A percentile compares a stretch with the other conserved stretches of the same genome.
These are phyloP conservation scores for Heteropelma amictum DNA, from an alignment of 2,888 invertebrate genomes.

Conservation along the genomic window DNA sequence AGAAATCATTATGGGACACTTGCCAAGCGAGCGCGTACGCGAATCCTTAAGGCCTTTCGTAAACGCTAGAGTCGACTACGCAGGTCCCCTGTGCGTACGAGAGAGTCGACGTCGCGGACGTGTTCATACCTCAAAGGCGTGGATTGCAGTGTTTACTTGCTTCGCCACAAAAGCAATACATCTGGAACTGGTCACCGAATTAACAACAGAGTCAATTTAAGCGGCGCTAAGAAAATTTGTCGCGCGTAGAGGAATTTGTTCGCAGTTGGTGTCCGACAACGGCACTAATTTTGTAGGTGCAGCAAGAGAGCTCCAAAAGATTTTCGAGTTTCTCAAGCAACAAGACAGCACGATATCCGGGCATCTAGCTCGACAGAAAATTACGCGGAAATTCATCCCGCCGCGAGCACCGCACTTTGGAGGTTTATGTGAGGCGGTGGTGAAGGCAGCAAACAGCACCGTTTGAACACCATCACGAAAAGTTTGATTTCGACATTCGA, in stretches of 20 bases:
- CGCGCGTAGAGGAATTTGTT: constrained; percentile 62
- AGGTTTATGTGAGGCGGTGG: not conserved
- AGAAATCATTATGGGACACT: constrained; percentile 68
- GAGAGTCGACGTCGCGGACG: constrained; percentile 48
- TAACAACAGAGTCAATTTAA: constrained; percentile 67
- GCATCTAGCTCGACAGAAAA: not conserved
- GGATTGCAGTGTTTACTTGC: constrained; percentile 59
- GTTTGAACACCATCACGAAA: not conserved
- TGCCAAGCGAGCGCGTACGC: constrained; percentile 64
- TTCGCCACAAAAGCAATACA: constrained; percentile 59
- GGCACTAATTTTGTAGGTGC: constrained; percentile 71
- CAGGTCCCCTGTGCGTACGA: constrained; percentile 54
- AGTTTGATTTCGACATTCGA: constrained; percentile 6
- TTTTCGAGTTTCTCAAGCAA: constrained; percentile 3
- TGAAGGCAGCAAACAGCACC: no score
- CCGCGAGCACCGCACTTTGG: constrained; percentile 27
- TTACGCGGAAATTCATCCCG: constrained; percentile 33
- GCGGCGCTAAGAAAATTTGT: constrained; percentile 66
- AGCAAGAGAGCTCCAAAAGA: constrained; percentile 16
- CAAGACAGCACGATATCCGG: constrained; percentile 9
- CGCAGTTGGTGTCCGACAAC: constrained; percentile 67
- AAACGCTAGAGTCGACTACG: constrained; percentile 43
- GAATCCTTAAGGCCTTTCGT: constrained; percentile 63
- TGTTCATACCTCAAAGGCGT: constrained; percentile 19
- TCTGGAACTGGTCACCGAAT: constrained; percentile 65